Base-by-base conservation (phyloP, 2,888 invertebrate genomes). In the Molanna angustata region DNA sequence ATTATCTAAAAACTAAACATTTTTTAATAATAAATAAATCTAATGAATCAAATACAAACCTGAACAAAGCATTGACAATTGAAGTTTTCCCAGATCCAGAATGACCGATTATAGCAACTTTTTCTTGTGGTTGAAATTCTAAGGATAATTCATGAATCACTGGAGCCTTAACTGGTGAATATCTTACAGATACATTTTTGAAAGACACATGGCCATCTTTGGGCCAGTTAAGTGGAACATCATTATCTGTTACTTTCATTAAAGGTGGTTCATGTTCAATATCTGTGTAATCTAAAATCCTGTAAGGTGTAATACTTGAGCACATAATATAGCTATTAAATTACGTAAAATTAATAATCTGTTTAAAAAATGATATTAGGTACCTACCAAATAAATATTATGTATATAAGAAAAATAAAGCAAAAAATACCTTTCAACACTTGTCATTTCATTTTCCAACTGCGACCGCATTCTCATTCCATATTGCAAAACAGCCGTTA, bases 391-490 rank as follows among this genome's bases (percentile, higher is more conserved):
- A 27, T 7, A 11, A 27, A 27, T 27, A 27, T 11, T 7, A 6
- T 27, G 27, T 11, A 27, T 27, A 27, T 27, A 27, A 7, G 11
- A 27, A 27, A 6, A 9, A 50, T 6, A 11, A 7, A 6, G 6
- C 27, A 7, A 27, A 27, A 6, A 7, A 27, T 62, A 74, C 67
- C 94, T 81, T 71, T 97, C 96, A 0, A 96, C 95, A 3, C 90
- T 87, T 2, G 89, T 92, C 90, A 93, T 90, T 60, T 86, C 87
- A 65, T 90, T 92, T 66, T 86, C 90, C 7, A 90, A 69, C 67
- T 95, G 94, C 0, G 94, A 90, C 61, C 91, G 90, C 69, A 95
- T 94, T 9, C 94, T 76, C 83, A 95, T 90, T 21, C 91, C 93
- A 91, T 93, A 95, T 65, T 86, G 86, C 68, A 87, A 83, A 82